Evolutionary conservation across 53 echinoderm and acorn worm genomes (phyloP), one percentile per base, ranked within the genome.

Genomic region (Echinometra lucunter): DNA sequence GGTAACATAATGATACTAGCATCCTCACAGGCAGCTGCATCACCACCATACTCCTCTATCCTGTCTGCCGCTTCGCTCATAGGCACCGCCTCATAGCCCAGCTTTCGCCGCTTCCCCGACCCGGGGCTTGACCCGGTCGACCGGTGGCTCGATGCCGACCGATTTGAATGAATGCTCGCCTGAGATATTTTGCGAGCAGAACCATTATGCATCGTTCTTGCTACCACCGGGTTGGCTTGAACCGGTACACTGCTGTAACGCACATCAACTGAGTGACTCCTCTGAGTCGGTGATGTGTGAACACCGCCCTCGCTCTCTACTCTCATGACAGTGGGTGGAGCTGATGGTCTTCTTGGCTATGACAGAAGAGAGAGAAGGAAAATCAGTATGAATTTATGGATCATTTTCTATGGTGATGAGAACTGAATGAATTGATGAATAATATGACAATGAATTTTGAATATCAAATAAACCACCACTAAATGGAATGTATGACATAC

Each of bases 111-210:
- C 94, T 85, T 82, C 63, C 85, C 85, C 23, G 83, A 58, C 16
- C 63, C 94, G 25, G 85, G 83, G 25, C 58, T 85, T 6, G 94
- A 94, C 56, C 67, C 83, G 28, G 37, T 85, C 12, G 94, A 94
- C 44, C 85, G 85, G 45, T 85, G 85, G 66, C 94, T 94, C 2
- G 94, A 37, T 42, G 83, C 32, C 2, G 94, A 94, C 37, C 85
- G 63, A 63, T 94, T 94, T 35, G 94, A 94, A 57, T 94, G 94
- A 58, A 94, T 82, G 85, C 94, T 94, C 38, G 94, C 94, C 49
- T 94, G 94, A 7, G 94, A 94, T 94, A 94, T 94, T 63, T 94
- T 94, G 60, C 94, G 94, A 58, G 94, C 94, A 32, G 66, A 45
- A 67, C 94, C 94, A 44, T 94, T 94, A 85, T 82, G 94, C 66